These are phyloP conservation scores for Prionace glauca DNA, from an alignment of 2,797 vertebrate genomes.

Conservation along the genomic window DNA sequence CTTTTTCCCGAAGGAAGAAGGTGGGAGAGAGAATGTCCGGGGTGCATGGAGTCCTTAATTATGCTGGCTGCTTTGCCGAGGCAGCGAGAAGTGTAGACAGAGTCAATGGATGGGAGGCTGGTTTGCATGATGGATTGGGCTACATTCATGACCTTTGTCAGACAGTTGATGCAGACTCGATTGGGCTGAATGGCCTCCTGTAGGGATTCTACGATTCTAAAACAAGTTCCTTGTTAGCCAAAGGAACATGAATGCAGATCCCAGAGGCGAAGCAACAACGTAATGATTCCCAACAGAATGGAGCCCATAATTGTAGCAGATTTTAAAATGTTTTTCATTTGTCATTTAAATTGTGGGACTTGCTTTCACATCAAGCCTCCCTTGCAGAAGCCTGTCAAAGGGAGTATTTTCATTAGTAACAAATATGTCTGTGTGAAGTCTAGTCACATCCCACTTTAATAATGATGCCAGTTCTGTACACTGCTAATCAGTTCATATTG, in stretches of 20 bases:
- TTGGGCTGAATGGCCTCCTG: no score
- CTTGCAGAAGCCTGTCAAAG: background rate
- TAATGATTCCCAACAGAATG: background rate
- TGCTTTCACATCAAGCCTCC: background rate
- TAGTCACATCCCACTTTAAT: background rate
- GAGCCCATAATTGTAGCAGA: background rate
- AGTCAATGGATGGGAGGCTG: no score
- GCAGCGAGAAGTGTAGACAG: no score
- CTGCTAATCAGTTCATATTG: background rate
- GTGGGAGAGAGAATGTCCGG: no score
- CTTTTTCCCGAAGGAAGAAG: no score
- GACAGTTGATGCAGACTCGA: no score
- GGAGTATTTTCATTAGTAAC: background rate
- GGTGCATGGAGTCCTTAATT: no score
- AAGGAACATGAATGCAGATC: background rate
- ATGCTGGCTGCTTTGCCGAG: no score
- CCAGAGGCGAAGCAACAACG: background rate
- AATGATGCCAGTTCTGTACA: background rate
- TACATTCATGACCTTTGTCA: no score
- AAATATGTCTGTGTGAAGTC: conserved; percentile 14
- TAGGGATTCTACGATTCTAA: no score
- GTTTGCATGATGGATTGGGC: no score
- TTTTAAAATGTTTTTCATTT: background rate
- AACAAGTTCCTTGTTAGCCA: background rate
- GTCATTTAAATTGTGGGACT: background rate